phyloP scores from a whole-genome alignment of 2,888 invertebrate species.

The Dynastes grantii region DNA sequence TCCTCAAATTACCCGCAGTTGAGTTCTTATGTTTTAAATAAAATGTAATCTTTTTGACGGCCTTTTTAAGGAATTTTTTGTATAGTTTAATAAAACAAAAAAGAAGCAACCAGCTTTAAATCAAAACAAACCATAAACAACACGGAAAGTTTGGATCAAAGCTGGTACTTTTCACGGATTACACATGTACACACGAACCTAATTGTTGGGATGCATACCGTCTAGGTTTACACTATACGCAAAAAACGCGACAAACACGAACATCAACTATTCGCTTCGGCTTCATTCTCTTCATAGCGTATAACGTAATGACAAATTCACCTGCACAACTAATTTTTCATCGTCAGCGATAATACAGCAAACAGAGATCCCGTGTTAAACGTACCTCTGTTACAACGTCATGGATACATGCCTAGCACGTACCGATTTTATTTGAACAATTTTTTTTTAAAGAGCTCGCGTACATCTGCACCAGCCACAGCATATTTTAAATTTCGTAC shows the following conservation, averaged over 20 bases:
- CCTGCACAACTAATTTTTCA: conserved; percentile 26
- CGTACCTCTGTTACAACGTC: not conserved
- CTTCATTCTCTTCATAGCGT: not conserved
- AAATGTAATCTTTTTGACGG: too few relatives aligned
- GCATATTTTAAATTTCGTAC: not conserved
- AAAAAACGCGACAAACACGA: not conserved
- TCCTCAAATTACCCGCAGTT: too few relatives aligned
- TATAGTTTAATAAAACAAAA: too few relatives aligned
- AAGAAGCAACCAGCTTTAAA: not conserved
- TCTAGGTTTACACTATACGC: not conserved
- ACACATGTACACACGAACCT: not conserved
- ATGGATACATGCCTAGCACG: not conserved
- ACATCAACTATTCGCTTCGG: not conserved
- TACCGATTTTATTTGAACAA: conserved; percentile 3
- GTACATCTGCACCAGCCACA: not conserved
- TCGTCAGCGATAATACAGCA: not conserved
- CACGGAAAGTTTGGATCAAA: not conserved
- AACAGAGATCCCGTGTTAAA: conserved; percentile 3
- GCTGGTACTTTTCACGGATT: too few relatives aligned
- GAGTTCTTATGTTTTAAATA: too few relatives aligned
- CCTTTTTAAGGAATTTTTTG: too few relatives aligned
- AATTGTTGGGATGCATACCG: not conserved
- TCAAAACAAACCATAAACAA: not conserved
- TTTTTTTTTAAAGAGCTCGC: not conserved
- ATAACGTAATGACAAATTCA: conserved; percentile 14